Percentiles rank a stretch among this genome's conserved stretches.
Evolutionary conservation across 2,113 vertebrate species (phyloP).

Genomic region (Geococcyx californianus): DNA sequence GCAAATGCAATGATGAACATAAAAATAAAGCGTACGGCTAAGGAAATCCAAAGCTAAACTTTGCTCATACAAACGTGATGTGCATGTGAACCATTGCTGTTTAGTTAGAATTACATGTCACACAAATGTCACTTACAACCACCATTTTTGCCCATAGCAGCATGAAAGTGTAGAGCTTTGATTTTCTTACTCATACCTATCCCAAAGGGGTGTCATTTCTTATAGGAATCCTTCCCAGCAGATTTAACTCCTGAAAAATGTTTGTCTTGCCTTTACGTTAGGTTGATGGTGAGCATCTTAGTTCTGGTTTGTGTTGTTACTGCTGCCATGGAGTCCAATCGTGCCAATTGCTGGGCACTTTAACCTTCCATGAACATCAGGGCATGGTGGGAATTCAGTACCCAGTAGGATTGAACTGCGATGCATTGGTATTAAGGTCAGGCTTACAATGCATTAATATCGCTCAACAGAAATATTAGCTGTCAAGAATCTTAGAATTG

Average conservation of each 20-base stretch:
- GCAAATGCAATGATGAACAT: not conserved
- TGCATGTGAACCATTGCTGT: not conserved
- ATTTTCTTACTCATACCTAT: not conserved
- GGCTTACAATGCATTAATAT: conserved; percentile 30
- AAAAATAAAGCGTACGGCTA: not conserved
- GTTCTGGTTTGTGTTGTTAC: not conserved
- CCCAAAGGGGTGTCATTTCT: not conserved
- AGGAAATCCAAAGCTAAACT: not conserved
- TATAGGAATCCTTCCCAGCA: not conserved
- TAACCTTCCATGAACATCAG: accelerated
- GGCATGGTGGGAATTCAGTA: not conserved
- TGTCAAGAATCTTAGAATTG: conserved; percentile 51
- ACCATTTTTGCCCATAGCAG: not conserved
- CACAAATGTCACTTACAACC: not conserved
- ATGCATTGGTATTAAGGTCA: conserved; percentile 21
- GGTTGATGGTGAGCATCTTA: not conserved
- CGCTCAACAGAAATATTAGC: conserved; percentile 23
- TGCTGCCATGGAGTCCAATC: not conserved
- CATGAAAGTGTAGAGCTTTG: not conserved
- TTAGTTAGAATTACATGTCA: not conserved
- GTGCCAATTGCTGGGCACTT: not conserved
- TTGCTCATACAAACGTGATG: not conserved
- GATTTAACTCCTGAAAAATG: not conserved
- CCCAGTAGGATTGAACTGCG: not conserved
- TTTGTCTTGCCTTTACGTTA: not conserved